These are phyloP conservation scores for Phymastichus coffea DNA, from an alignment of 1,140 invertebrate species.

Conservation along the genomic window DNA sequence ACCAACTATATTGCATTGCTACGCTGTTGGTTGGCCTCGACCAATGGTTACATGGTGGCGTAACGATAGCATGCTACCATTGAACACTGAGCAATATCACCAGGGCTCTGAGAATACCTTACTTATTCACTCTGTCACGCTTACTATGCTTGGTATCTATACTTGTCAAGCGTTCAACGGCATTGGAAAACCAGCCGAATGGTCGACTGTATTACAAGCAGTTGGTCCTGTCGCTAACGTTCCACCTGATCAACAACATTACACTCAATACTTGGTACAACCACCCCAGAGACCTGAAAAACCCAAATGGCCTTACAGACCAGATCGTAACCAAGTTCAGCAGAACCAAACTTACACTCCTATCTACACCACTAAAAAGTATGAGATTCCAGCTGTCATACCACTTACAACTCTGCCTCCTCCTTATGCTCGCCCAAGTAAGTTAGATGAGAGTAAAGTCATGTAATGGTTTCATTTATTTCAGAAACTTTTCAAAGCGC, in stretches of 20 bases:
- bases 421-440: too few relatives aligned
- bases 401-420: constrained; percentile 33
- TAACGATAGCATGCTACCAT: constrained; percentile 70
- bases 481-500: too few relatives aligned
- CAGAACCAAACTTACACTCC: constrained; percentile 41
- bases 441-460: not conserved
- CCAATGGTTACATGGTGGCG: constrained; percentile 86
- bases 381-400: constrained; percentile 37
- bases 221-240: constrained; percentile 62
- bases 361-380: constrained; percentile 30
- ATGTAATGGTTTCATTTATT: too few relatives aligned
- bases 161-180: constrained; percentile 87
- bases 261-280: constrained; percentile 59
- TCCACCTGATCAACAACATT: constrained; percentile 56
- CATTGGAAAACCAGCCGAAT: constrained; percentile 71
- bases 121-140: constrained; percentile 68
- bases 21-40: constrained; percentile 78
- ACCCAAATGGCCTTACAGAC: constrained; percentile 55
- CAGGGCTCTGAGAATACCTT: constrained; percentile 73
- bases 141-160: constrained; percentile 77
- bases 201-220: constrained; percentile 71
- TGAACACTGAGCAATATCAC: constrained; percentile 70
- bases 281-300: constrained; percentile 44
- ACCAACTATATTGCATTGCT: constrained; percentile 74
- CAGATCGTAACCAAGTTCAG: constrained; percentile 39